Evolutionary conservation across 1,140 invertebrate genomes (phyloP).

Genomic region (Drosophila asahinai): DNA sequence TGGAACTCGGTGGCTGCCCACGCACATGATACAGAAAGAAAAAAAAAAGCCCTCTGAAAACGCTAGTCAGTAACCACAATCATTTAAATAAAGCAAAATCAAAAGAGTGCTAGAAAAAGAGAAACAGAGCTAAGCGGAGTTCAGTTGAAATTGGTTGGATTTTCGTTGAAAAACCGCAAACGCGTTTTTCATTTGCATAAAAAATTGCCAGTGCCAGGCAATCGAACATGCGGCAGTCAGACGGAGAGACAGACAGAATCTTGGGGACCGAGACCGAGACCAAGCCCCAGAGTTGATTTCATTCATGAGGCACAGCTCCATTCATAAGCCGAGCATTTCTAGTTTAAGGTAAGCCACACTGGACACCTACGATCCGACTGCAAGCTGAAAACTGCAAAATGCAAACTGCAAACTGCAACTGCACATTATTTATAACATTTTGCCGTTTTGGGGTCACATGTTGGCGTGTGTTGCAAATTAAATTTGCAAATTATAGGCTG

Average conservation of each 20-base stretch:
- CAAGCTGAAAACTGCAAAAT: constrained; percentile 31
- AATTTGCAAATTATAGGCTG: constrained; percentile 82
- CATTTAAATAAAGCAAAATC: constrained; percentile 51
- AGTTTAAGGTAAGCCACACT: constrained; percentile 82
- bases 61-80: constrained; percentile 54
- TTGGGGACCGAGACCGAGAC: constrained; percentile 42
- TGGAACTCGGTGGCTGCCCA: constrained; percentile 52
- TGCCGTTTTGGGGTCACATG: constrained; percentile 79
- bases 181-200: constrained; percentile 66
- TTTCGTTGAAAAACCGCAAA: constrained; percentile 68
- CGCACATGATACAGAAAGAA: constrained; percentile 18
- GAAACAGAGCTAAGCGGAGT: constrained; percentile 17
- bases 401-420: constrained; percentile 60
- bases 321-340: constrained; percentile 76
- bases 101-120: constrained; percentile 27
- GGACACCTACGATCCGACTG: constrained; percentile 67
- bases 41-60: constrained; percentile 27
- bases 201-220: constrained; percentile 57
- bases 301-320: constrained; percentile 70
- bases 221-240: constrained; percentile 54
- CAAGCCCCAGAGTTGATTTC: constrained; percentile 65
- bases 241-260: constrained; percentile 7
- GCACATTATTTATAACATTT: constrained; percentile 81
- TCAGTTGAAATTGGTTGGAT: constrained; percentile 64
- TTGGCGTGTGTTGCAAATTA: constrained; percentile 83